These are phyloP conservation scores for Paramormyrops kingsleyae DNA, from an alignment of 2,113 vertebrate species.

Conservation along the genomic window DNA sequence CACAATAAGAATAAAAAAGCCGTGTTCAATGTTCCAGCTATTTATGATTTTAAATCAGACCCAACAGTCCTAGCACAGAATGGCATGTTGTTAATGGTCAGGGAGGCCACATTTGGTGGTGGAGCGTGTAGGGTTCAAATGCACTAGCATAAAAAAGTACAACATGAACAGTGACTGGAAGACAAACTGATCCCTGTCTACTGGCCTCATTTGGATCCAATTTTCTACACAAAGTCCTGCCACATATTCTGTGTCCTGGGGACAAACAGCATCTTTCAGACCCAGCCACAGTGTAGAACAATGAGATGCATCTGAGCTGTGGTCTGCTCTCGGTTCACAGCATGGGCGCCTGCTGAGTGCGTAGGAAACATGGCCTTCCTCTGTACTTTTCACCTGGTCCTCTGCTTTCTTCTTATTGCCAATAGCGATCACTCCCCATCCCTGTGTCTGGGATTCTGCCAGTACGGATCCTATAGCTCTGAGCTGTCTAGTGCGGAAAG, in stretches of 20 bases:
- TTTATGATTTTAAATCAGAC: neutral
- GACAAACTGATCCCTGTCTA: neutral
- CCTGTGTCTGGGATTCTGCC: neutral
- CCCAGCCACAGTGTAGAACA: neutral
- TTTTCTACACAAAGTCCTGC: neutral
- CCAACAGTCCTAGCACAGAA: neutral
- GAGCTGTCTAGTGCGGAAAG: neutral
- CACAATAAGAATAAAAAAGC: neutral
- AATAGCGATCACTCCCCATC: neutral
- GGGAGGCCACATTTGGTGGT: neutral
- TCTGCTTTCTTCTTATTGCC: neutral
- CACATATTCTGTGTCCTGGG: neutral
- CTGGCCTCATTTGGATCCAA: slow-evolving; percentile 25
- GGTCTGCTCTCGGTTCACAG: neutral
- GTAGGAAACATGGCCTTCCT: neutral
- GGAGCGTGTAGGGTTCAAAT: neutral
- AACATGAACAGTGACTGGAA: neutral
- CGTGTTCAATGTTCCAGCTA: neutral
- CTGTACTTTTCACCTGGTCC: neutral
- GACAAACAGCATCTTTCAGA: neutral
- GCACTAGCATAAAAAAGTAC: neutral
- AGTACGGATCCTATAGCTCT: neutral
- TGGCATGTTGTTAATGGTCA: neutral
- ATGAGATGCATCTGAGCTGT: neutral
- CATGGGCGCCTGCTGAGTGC: neutral